These are phyloP conservation scores for Sturnus vulgaris DNA, from an alignment of 2,113 vertebrate species.

Conservation along the genomic window DNA sequence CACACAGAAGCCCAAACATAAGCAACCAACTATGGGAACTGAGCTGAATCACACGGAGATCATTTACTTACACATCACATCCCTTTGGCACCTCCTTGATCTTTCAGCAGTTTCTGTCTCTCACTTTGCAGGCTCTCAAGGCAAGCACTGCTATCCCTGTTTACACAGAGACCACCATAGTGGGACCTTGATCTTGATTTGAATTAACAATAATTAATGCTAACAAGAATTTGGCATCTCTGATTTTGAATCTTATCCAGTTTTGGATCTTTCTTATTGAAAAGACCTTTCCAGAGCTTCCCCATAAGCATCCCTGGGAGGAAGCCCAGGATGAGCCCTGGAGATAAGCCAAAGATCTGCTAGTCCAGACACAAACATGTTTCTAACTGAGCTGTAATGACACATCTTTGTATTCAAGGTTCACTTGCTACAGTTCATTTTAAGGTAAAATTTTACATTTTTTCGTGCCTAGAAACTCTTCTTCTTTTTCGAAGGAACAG, in stretches of 20 bases:
- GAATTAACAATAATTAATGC: constrained; percentile 25
- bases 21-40: neutral
- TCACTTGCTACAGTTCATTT: neutral
- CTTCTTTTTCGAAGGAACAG: neutral
- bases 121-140: neutral
- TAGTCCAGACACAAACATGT: neutral
- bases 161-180: neutral
- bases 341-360: neutral
- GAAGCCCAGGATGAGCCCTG: neutral
- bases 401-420: neutral
- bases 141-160: neutral
- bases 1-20: neutral
- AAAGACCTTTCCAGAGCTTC: neutral
- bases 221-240: neutral
- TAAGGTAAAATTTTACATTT: neutral
- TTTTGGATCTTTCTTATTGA: neutral
- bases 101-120: neutral
- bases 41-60: neutral
- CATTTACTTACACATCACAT: neutral
- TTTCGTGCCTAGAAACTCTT: neutral
- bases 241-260: neutral
- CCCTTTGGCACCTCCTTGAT: neutral
- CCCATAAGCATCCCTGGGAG: neutral
- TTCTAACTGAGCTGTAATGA: neutral
- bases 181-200: neutral